A percentile compares a stretch with the other conserved stretches of the same genome.
Conservation (phyloP, 2,797 vertebrate genomes). For the Lates japonicus region DNA sequence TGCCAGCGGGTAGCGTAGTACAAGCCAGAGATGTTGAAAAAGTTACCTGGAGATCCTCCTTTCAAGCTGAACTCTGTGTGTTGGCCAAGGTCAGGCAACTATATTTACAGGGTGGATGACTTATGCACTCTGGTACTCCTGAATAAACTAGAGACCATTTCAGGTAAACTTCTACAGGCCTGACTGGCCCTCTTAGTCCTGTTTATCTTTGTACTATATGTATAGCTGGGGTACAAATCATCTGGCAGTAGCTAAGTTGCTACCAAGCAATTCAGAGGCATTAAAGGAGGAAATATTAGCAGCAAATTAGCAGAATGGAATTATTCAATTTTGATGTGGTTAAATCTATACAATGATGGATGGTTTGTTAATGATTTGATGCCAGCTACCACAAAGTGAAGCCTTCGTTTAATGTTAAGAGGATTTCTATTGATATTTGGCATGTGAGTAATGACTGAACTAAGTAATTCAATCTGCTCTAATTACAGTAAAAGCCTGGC, state of each 20-base stretch:
- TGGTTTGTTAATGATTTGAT: conserved; percentile 1
- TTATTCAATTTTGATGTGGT: neutral
- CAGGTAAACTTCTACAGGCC: conserved; percentile 2
- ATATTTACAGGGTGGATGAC: conserved; percentile 28
- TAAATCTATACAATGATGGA: neutral
- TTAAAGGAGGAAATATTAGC: neutral
- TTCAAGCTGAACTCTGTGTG: conserved; percentile 35
- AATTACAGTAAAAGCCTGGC: neutral
- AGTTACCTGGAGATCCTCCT: neutral
- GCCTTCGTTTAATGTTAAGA: conserved; percentile 25
- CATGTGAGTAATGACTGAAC: neutral
- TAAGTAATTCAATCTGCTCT: conserved; percentile 16
- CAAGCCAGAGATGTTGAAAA: neutral
- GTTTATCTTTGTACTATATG: neutral
- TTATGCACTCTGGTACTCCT: conserved; percentile 8
- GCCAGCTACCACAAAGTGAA: conserved; percentile 1
- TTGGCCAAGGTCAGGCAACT: conserved; percentile 28
- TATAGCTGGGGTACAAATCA: neutral
- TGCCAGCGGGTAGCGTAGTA: conserved; percentile 41
- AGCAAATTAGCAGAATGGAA: neutral
- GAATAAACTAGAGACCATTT: conserved; percentile 29
- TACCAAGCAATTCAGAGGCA: neutral
- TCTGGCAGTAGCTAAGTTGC: neutral
- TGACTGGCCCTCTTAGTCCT: neutral
- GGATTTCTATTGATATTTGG: conserved; percentile 41